These are phyloP conservation scores for Sus cebifrons DNA, from an alignment of 2,797 vertebrate genomes.

Conservation along the genomic window DNA sequence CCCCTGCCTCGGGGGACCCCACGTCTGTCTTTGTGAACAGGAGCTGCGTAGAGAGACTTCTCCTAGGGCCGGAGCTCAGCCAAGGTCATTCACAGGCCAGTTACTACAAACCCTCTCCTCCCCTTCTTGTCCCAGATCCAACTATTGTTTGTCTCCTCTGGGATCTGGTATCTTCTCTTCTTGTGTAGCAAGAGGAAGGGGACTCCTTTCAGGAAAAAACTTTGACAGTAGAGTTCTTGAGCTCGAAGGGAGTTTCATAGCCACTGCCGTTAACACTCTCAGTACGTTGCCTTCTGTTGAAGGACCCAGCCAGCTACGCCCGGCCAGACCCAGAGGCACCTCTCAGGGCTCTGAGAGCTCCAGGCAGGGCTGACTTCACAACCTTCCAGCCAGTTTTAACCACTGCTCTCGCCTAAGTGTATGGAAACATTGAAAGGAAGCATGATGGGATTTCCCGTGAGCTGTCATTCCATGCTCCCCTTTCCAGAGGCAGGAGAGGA, in stretches of 20 bases:
- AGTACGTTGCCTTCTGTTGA: background rate
- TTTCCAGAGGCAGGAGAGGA: background rate
- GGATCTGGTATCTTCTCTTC: conserved; percentile 13
- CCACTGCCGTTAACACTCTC: background rate
- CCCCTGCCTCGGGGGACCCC: background rate
- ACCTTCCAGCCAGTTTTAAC: background rate
- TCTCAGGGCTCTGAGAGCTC: background rate
- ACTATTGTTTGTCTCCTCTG: conserved; percentile 29
- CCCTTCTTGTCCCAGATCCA: background rate
- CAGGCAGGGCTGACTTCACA: background rate
- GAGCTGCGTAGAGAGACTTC: conserved; percentile 36
- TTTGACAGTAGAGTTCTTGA: background rate
- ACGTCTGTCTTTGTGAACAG: background rate
- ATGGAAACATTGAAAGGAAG: background rate
- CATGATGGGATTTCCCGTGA: background rate
- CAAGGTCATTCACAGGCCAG: conserved; percentile 43
- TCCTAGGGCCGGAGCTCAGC: background rate
- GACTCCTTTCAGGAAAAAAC: conserved; percentile 44
- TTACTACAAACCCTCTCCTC: conserved; percentile 37
- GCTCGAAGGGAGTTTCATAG: background rate
- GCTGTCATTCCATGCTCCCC: background rate
- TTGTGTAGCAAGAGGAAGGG: background rate
- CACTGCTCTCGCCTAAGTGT: background rate
- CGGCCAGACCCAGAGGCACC: background rate
- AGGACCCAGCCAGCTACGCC: background rate